Evolutionary conservation across 1,140 invertebrate genomes (phyloP).

Genomic region (Lanistes nyassanus): DNA sequence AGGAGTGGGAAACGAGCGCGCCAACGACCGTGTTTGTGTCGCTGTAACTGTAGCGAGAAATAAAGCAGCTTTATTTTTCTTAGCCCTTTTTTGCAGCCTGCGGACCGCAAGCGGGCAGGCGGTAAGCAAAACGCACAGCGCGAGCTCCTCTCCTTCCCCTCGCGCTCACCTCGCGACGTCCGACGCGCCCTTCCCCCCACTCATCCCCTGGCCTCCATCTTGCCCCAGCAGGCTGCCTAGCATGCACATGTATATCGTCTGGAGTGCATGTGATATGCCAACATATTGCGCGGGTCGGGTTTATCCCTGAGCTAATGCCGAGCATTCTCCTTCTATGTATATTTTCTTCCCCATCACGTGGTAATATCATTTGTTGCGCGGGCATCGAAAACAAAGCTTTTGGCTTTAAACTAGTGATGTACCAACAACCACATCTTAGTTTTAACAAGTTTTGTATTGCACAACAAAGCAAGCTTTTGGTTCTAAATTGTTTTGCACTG

Average conservation of each 20-base stretch:
- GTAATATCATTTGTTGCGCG: background rate
- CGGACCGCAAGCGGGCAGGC: background rate
- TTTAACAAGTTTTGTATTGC: no score
- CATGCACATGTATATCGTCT: no score
- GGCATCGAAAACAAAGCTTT: no score
- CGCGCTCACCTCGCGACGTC: background rate
- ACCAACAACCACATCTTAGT: no score
- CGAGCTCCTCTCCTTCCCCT: background rate
- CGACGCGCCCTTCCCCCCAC: background rate
- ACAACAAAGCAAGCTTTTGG: background rate
- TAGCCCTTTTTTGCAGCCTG: background rate
- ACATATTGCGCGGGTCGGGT: no score
- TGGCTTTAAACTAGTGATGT: no score
- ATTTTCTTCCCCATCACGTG: background rate
- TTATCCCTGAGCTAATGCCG: no score
- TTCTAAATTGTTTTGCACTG: background rate
- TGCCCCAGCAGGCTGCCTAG: no score
- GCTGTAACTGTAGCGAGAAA: background rate
- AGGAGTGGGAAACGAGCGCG: background rate
- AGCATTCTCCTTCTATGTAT: background rate
- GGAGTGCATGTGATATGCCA: no score
- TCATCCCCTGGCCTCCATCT: background rate
- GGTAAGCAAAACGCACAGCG: background rate
- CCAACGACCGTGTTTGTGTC: background rate
- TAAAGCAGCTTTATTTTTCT: background rate